Conservation (phyloP, 1,140 invertebrate genomes). For the Onthophagus taurus region DNA sequence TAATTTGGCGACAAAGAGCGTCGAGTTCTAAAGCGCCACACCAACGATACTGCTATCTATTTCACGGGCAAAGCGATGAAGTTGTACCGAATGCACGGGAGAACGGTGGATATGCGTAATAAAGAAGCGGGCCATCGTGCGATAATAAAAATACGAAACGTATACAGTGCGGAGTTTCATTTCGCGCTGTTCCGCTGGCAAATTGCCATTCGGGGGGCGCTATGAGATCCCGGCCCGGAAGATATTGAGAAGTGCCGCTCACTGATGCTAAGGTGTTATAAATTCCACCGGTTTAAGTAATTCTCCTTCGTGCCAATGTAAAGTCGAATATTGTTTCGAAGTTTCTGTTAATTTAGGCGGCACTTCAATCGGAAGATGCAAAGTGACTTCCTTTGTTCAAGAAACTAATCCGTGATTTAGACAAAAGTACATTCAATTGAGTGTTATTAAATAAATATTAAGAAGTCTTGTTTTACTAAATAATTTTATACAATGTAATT, state of each 20-base stretch:
- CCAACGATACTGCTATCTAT: not conserved
- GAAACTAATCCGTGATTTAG: no score
- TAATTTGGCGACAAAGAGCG: constrained; percentile 34
- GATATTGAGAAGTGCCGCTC: not conserved
- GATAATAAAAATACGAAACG: not conserved
- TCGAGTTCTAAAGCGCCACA: constrained; percentile 10
- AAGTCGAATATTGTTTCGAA: no score
- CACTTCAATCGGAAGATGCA: no score
- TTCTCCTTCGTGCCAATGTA: no score
- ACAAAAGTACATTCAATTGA: no score
- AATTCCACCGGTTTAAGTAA: no score
- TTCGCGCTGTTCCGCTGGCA: not conserved
- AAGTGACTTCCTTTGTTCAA: no score
- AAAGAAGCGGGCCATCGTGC: not conserved
- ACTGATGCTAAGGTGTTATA: no score
- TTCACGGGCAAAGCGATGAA: not conserved
- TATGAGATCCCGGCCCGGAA: not conserved
- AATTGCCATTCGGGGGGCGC: not conserved
- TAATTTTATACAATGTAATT: no score
- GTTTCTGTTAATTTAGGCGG: no score
- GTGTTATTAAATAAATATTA: no score
- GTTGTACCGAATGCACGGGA: not conserved
- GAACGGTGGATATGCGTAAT: not conserved
- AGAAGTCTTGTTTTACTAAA: no score
- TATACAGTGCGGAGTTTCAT: not conserved